A percentile compares a stretch with the other conserved stretches of the same genome.
These are phyloP conservation scores for Tragelaphus buxtoni DNA, from an alignment of 2,113 vertebrate genomes.

Conservation along the genomic window DNA sequence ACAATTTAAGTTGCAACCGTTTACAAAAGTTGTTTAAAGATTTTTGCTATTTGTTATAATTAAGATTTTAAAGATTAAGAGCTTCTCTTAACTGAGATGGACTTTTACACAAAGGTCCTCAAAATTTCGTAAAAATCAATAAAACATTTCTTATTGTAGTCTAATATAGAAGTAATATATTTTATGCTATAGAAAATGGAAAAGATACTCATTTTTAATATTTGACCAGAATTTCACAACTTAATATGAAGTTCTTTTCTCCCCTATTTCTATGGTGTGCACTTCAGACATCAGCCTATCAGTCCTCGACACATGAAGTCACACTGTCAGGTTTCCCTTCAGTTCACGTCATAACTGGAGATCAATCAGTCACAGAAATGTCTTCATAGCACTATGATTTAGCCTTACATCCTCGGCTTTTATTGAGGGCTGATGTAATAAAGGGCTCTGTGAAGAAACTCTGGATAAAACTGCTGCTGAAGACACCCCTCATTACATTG, in stretches of 20 bases:
- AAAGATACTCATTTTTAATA: not conserved
- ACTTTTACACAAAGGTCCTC: not conserved
- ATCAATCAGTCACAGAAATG: not conserved
- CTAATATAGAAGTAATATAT: not conserved
- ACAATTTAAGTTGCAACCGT: not conserved
- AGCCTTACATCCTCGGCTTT: not conserved
- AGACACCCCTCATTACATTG: not conserved
- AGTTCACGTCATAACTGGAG: not conserved
- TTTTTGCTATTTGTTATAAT: not conserved
- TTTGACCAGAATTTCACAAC: not conserved
- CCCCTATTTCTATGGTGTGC: not conserved
- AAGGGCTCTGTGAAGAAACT: not conserved
- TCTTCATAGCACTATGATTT: not conserved
- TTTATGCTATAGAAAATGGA: not conserved
- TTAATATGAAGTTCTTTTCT: not conserved
- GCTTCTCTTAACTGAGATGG: not conserved
- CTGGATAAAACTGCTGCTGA: not conserved
- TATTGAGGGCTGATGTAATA: not conserved
- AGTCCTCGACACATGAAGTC: not conserved
- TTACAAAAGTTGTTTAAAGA: slow-evolving; percentile 17
- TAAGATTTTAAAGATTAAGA: slow-evolving; percentile 6
- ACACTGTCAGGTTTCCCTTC: not conserved
- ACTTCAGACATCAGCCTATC: not conserved
- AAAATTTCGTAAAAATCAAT: not conserved
- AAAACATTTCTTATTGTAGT: not conserved